These are phyloP conservation scores for Cyclophora punctaria DNA, from an alignment of 2,888 invertebrate genomes.

Conservation along the genomic window DNA sequence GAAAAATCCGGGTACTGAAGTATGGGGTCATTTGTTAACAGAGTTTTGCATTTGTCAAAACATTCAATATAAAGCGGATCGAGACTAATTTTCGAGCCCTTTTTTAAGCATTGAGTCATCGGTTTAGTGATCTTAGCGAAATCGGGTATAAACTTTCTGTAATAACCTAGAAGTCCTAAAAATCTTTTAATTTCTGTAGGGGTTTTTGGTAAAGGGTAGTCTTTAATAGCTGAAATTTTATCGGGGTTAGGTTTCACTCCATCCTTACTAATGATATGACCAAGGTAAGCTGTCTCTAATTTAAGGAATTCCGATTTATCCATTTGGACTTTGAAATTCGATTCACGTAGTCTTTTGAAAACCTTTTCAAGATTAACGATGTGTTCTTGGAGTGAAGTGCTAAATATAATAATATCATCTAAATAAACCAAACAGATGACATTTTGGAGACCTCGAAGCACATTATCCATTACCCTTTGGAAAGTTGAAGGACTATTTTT, in stretches of 20 bases:
- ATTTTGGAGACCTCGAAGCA: too few relatives aligned
- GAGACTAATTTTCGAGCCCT: too few relatives aligned
- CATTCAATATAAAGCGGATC: neutral
- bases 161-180: conserved; percentile 15
- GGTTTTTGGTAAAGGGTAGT: conserved; percentile 20
- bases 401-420: conserved; percentile 30
- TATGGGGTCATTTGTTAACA: conserved; percentile 6
- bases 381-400: conserved; percentile 6
- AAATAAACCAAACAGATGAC: conserved; percentile 22
- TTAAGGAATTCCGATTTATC: too few relatives aligned
- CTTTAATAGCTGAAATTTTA: too few relatives aligned
- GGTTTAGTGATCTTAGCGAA: too few relatives aligned
- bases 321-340: conserved; percentile 19
- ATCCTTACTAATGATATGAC: too few relatives aligned
- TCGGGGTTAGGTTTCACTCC: too few relatives aligned
- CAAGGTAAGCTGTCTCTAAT: too few relatives aligned
- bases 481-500: too few relatives aligned
- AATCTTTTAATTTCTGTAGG: conserved; percentile 23
- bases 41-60: conserved; percentile 21
- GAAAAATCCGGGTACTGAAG: conserved; percentile 34
- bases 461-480: too few relatives aligned
- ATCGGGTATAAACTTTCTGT: too few relatives aligned
- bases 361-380: conserved; percentile 16
- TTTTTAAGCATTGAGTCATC: too few relatives aligned
- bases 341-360: conserved; percentile 16